These are phyloP conservation scores for Neogale vison DNA, from an alignment of 2,113 vertebrate genomes.

Conservation along the genomic window DNA sequence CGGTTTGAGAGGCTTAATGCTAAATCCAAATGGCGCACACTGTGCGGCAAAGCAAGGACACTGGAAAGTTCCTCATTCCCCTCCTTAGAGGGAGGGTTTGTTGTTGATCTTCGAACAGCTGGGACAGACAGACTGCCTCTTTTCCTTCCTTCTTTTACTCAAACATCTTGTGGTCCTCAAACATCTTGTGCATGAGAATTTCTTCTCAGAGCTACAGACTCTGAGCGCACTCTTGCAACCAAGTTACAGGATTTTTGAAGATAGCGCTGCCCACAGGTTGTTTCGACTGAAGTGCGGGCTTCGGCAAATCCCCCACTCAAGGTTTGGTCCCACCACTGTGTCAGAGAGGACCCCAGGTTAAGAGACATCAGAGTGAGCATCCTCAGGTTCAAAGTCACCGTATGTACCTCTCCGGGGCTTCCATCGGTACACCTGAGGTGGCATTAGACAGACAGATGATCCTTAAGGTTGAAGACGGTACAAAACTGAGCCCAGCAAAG, in stretches of 20 bases:
- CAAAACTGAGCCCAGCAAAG: not conserved
- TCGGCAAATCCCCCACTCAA: not conserved
- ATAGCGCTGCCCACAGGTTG: not conserved
- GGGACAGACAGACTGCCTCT: not conserved
- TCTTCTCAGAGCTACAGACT: not conserved
- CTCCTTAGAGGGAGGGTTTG: not conserved
- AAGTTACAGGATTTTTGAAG: not conserved
- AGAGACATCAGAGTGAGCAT: too few relatives aligned
- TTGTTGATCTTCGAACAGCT: not conserved
- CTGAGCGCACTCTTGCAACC: not conserved
- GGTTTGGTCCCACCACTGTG: rapidly evolving
- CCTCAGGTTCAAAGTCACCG: not conserved
- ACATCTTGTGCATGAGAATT: not conserved
- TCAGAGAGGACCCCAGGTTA: not conserved
- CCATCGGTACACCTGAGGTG: not conserved
- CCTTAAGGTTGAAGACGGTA: too few relatives aligned
- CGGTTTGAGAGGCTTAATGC: not conserved
- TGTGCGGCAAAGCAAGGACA: rapidly evolving
- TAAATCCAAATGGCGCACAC: not conserved
- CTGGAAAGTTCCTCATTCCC: not conserved
- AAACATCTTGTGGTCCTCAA: not conserved
- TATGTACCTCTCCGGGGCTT: not conserved
- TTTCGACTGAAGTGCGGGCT: not conserved
- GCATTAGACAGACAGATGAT: rapidly evolving
- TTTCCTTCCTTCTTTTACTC: not conserved